A percentile compares a stretch with the other conserved stretches of the same genome.
Conservation (phyloP, 1,140 invertebrate genomes). For the Pseudomyrmex concolor region DNA sequence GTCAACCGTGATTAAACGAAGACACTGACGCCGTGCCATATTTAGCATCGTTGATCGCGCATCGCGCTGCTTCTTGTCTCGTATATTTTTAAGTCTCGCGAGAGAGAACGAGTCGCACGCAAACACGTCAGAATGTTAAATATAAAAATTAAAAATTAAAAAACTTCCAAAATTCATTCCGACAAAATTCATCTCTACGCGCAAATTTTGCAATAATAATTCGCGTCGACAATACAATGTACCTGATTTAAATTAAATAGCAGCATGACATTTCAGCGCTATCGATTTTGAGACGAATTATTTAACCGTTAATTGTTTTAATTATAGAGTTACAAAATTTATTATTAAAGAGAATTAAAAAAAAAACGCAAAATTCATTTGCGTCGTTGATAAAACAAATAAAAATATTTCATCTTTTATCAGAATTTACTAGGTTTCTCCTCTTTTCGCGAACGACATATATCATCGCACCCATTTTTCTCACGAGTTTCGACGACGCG, state of each 20-base stretch:
- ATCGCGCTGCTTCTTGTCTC: constrained; percentile 14
- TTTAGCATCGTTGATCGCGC: constrained; percentile 56
- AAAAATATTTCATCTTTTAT: no score
- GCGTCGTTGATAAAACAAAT: neutral
- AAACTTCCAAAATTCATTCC: neutral
- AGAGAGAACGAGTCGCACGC: no score
- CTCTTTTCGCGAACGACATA: neutral
- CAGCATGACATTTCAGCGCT: neutral
- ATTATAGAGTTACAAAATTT: neutral
- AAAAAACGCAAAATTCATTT: neutral
- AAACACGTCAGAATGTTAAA: neutral
- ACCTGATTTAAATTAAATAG: neutral
- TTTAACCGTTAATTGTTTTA: neutral
- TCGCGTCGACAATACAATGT: neutral
- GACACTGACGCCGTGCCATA: constrained; percentile 44
- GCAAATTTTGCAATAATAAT: neutral
- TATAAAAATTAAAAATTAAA: neutral
- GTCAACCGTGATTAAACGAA: constrained; percentile 62
- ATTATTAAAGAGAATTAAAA: no score
- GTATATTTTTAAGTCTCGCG: constrained; percentile 25
- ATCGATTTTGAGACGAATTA: neutral
- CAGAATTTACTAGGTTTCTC: neutral
- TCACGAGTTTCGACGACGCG: constrained; percentile 13
- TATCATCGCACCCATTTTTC: constrained; percentile 6
- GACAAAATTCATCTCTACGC: neutral